Base-by-base conservation (phyloP, 2,888 invertebrate species). In the Drosophila antonietae region DNA sequence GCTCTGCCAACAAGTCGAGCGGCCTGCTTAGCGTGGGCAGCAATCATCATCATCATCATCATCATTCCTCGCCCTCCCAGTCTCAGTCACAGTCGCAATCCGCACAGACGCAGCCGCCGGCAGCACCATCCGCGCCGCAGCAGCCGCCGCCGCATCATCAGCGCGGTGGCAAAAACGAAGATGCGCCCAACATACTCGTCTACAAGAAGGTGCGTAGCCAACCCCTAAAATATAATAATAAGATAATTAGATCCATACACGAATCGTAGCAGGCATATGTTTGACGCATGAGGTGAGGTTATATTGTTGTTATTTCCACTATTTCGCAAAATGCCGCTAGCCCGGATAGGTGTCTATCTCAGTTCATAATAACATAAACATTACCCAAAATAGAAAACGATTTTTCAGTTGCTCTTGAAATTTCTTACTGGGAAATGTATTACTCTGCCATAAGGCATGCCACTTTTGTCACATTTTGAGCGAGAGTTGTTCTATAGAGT, bases 101-200 rank as follows among this genome's bases (percentile, higher is more conserved):
- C 12, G 43, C 73, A 31, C 59, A 63, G 31, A 39, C 58, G 51
- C 83, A 78, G 68, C 66, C 65, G n/a, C 61, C 80, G 37, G 68
- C 69, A 51, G 67, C 61, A 43, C 73, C 64, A 23, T 51, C 73
- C 41, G 44, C 49, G 35, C 33, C 59, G 12, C 61, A 64, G 28
- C 66, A 73, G 28, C 55, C 31, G 35, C 55, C 35, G 35, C 68
- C 55, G 51, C 71, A 75, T 44, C 72, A 78, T 62, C 83, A 91
- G 66, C 82, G 84, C 4, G 89, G 82, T 46, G 81, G 89, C 70
- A 91, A 87, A 64, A 92, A 93, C 73, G 97, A 97, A 90, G 97
- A 97, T 92, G 96, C 97, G 0, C 97, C 97, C 14, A 97, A 98
- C 93, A 96, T 96, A 91, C 94, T 97, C 79, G 96, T 98, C 37